Base-by-base conservation (phyloP, 2,797 vertebrate species). In the Liparis tanakae region DNA sequence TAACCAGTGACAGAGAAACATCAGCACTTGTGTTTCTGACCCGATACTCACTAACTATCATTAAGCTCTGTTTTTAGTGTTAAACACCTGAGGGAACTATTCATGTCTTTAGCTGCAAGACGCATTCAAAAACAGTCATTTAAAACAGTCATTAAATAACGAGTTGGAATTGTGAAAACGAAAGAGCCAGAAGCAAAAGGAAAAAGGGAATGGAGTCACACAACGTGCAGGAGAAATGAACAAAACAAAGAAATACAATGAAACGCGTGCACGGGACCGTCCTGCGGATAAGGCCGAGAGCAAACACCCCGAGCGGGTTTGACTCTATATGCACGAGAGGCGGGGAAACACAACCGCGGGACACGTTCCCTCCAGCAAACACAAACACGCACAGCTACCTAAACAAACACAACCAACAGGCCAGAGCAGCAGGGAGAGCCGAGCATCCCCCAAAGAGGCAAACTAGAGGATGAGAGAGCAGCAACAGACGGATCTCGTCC, bases 341-440 rank as follows among this genome's bases (percentile, higher is more conserved):
- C 1, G 10, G 33, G 20, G 10, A 33, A 15, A 78, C 25, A 7
- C 43, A 70, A 25, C 72, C 18, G 22, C 25, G 30, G 44, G 53
- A 66, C 7, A 20, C 4, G 10, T 13, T 59, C 75, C 55, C 33
- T 74, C 34, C 18, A 68, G 20, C 22, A 25, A 10, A 34, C 33
- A 36, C 34, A 81, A 39, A 58, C 46, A 58, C 39, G n/a, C 22
- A 66, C 34, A 67, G 74, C 67, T 73, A 70, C 63, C 39, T 17
- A 72, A 79, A 80, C 33, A 85, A 73, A 37, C 64, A 65, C 25
- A 60, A 44, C 64, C 22, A 81, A 60, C 72, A 64, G 34, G 33
- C 79, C 64, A 60, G 48, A 62, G 53, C 43, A 56, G 53, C 64
- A 83, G 72, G 72, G 84, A 76, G 68, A 58, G n/a, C 13, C 50